A percentile compares a stretch with the other conserved stretches of the same genome.
These are phyloP conservation scores for Euschistus heros DNA, from an alignment of 1,140 invertebrate species.

Conservation along the genomic window DNA sequence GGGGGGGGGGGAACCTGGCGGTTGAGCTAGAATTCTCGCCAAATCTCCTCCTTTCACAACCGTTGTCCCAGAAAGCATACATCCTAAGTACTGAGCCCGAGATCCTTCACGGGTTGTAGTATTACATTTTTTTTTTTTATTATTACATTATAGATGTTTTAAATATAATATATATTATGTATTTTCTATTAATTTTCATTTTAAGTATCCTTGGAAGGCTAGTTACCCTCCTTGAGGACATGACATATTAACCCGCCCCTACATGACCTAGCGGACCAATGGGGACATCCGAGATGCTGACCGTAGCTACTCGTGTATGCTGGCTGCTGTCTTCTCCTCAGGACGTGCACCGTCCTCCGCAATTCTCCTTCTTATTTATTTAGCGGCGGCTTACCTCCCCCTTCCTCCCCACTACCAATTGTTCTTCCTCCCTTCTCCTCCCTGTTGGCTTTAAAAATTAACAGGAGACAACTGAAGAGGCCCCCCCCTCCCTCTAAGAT, in stretches of 20 bases:
- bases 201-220: background rate
- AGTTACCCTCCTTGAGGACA: background rate
- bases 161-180: too few species aligned
- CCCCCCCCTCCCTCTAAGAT: too few species aligned
- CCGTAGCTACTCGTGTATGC: background rate
- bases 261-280: background rate
- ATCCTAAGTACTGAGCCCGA: too few species aligned
- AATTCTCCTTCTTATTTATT: background rate
- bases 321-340: slow-evolving; percentile 10
- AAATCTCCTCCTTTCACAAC: too few species aligned
- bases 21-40: too few species aligned
- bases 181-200: background rate
- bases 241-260: background rate
- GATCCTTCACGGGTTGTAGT: too few species aligned
- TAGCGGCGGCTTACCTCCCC: background rate
- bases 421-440: slow-evolving; percentile 2
- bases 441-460: slow-evolving; percentile 7
- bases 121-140: too few species aligned
- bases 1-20: too few species aligned
- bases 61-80: too few species aligned
- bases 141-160: too few species aligned
- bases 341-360: background rate
- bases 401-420: slow-evolving; percentile 28
- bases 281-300: background rate
- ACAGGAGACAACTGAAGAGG: background rate